Base-by-base conservation (phyloP, 1,140 invertebrate genomes). In the Mizuhopecten yessoensis region DNA sequence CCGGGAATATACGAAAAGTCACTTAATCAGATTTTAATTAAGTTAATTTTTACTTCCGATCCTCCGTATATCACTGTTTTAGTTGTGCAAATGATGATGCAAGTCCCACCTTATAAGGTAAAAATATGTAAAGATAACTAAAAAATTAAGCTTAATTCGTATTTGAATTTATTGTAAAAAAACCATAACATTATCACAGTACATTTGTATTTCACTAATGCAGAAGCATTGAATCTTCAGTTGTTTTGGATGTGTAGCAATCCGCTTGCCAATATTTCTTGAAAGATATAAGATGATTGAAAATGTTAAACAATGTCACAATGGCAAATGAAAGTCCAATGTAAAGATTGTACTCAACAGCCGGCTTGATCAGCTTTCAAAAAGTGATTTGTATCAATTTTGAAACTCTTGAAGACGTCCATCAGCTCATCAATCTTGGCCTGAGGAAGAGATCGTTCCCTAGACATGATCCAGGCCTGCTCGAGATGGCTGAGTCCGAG, bases 381-480 rank as follows among this genome's bases (percentile, higher is more conserved):
- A 42, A 93, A 92, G 29, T 93, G 87, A 42, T 45, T 57, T 39
- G 90, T 90, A 33, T 93, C 86, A 29, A 94, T 90, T 10, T 91
- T 89, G 39, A 90, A 93, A 33, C 86, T 86, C 34, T 57, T 42
- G n/a, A 92, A 89, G 33, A 90, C 86, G 34, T 75, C 36, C 49
- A 91, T 91, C 23, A 94, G 88, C 86, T 87, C 88, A 15, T 92
- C 87, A 1, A 86, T 49, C 42, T 89, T 57, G 33, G 75, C 34
- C 34, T 87, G 20, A 34, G 90, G 42, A 0, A 94, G 86, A 33
- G 90, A 89, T 88, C 89, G 86, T 17, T 93, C 88, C 23, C 94
- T 36, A 3, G 90, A 86, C 33, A 94, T 49, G 86, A 94, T 93
- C 94, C 94, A 94, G 7, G 92, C 92, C 86, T 93, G 94, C 87